Base-by-base conservation (phyloP, 1,140 invertebrate genomes). In the Bathynomus jamesi region DNA sequence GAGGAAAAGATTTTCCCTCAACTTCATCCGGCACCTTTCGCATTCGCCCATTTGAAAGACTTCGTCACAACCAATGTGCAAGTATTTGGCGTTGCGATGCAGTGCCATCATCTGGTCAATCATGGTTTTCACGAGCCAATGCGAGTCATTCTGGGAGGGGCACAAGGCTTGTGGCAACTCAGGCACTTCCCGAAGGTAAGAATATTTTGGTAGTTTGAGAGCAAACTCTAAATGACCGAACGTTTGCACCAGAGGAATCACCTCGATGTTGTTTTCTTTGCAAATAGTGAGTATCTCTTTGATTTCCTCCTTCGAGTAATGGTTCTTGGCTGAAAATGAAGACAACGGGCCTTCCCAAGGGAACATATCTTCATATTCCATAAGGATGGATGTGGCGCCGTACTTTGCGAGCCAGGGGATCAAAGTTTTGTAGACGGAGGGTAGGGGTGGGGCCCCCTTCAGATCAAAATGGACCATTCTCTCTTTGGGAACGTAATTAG, bases 351-450 rank as follows among this genome's bases (percentile, higher is more conserved):
- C 92, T 27, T 83, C 84, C 82, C 91, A 98, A 0, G 96, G 96
- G 82, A 98, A 99, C 92, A 96, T 97, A 79, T 99, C 96, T 84
- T 99, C 96, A 84, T 97, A 99, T 82, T 99, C 96, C 67, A 97
- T 83, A 1, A 98, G 83, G 28, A 98, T 72, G 8, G 82, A 82
- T 46, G 83, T 89, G 13, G 85, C 86, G 28, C 87, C 85, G 70
- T 93, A 81, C 62, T 86, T 85, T 78, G 88, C 89, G 0, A 97
- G 79, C 73, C 93, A 83, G 4, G 89, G 88, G 61, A 97, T 86
- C 0, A 96, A 74, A 66, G 89, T 85, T 78, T 87, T 87, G 29
- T 93, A 86, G 80, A 88, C 90, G n/a, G 81, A 80, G 0, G 92
- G 78, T 73, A 74, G 71, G 29, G 91, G 91, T 0, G 94, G 92